Percentiles rank a stretch among this genome's conserved stretches.
These are phyloP conservation scores for Chelon labrosus DNA, from an alignment of 2,797 vertebrate species.

Conservation along the genomic window DNA sequence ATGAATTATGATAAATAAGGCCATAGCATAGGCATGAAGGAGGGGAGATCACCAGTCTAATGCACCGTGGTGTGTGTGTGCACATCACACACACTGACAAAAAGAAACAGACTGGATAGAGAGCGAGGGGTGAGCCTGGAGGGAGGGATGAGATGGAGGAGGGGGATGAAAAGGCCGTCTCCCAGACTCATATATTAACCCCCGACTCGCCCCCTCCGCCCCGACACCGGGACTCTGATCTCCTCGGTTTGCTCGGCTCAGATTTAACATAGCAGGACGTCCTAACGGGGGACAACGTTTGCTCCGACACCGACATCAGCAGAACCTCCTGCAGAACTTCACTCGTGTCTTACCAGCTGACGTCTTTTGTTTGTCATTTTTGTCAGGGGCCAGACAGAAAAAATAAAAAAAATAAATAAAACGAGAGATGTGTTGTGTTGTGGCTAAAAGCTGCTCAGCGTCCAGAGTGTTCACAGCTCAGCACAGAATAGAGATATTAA, in stretches of 20 bases:
- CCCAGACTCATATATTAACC: conserved; percentile 75
- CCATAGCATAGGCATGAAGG: conserved; percentile 80
- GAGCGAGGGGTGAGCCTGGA: conserved; percentile 57
- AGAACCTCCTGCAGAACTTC: too few relatives aligned
- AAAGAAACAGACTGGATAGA: conserved; percentile 63
- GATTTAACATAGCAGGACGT: conserved; percentile 76
- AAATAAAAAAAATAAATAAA: neutral
- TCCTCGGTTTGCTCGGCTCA: conserved; percentile 65
- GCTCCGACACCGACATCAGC: conserved; percentile 44
- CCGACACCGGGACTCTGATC: conserved; percentile 69
- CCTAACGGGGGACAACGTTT: conserved; percentile 56
- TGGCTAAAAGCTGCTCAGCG: conserved; percentile 20
- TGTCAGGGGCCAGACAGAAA: neutral
- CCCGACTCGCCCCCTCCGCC: conserved; percentile 25
- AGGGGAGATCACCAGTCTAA: conserved; percentile 69
- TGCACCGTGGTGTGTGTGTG: conserved; percentile 63
- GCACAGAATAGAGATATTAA: conserved; percentile 56
- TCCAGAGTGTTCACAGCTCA: conserved; percentile 35
- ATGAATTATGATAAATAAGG: conserved; percentile 83
- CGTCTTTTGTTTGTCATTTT: neutral
- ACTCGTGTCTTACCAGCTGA: neutral
- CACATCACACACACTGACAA: conserved; percentile 67
- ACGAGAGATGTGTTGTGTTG: neutral
- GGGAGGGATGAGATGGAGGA: conserved; percentile 51
- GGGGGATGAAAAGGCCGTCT: conserved; percentile 60